Base-by-base conservation (phyloP, 2,888 invertebrate species). In the Apodemia duryi region DNA sequence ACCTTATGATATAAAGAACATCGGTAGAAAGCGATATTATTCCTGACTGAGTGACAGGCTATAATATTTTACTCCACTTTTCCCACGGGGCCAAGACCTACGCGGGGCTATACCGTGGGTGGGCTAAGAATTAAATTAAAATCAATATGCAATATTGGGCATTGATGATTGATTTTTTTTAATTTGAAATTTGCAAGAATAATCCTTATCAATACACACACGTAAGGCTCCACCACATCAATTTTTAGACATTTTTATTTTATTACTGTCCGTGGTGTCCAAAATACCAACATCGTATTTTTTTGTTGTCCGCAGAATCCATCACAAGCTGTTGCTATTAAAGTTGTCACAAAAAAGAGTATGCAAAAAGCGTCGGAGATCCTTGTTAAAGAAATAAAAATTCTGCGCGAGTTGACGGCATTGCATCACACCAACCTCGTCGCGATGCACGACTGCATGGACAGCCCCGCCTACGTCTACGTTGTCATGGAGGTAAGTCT, bases 341-440 rank as follows among this genome's bases (percentile, higher is more conserved):
- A 99, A 91, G 97, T 97, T 82, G 98, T 99, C 73, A 97, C 98
- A 28, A 99, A 99, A 93, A 98, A 99, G 90, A 99, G 97, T 79
- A 94, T 99, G 75, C 96, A 97, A 67, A 99, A 99, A 88, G 98
- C 98, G 62, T 98, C 99, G 85, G 98, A 98, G 89, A 94, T 99
- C 71, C 94, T 99, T 61, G 97, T 97, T 70, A 99, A 99, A 85
- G 99, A 99, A 93, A 99, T 99, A 73, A 99, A 99, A 92, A 99
- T 99, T 79, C 94, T 99, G 65, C 98, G 98, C 93, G 99, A 99
- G 91, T 91, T 99, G 80, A 99, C 99, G 38, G 97, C 97, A 83
- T 93, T 99, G 65, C 98, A 99, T 87, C 99, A 99, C 93, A 98
- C 99, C 80, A 99, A 99, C 94, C 97, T 99, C 72, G 99, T 99